Base-by-base conservation (phyloP, 2,888 invertebrate genomes). In the Poecilus cupreus region DNA sequence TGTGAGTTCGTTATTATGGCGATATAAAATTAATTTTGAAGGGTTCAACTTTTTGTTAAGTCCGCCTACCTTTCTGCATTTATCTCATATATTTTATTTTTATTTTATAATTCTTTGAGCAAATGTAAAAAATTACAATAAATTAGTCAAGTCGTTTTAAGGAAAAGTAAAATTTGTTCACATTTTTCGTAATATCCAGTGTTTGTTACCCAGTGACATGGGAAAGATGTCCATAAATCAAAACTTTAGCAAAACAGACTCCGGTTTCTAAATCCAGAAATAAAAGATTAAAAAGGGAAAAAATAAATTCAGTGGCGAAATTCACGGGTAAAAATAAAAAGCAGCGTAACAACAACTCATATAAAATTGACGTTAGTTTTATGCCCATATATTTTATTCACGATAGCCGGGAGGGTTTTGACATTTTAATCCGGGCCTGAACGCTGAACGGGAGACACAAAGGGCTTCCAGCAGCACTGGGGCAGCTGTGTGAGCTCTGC, bases 291-390 rank as follows among this genome's bases (percentile, higher is more conserved):
- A 75, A 77, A 75, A 37, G n/a, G 11, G n/a, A 22, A 26, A 60
- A 79, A 79, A 79, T 79, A 43, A 79, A 79, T 79, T 79, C 79
- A 70, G 79, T 79, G 79, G 70, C 70, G 70, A 70, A 79, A 78
- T 78, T n/a, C 77, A 76, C 18, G 77, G 43, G 64, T 78, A 37
- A 64, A 78, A 78, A 51, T 68, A 79, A 79, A 79, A 79, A 46
- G 46, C 22, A 22, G 22, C 79, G 43, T 20, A 77, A 79, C 79
- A 80, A 80, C 72, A 80, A 72, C 75, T 81, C 81, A 81, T 81
- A 81, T 81, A 81, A 81, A 81, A 81, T 81, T 81, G 81, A 81
- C 81, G 81, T 64, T 75, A 81, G 81, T 81, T 81, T 81, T 81
- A 74, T 74, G 75, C 32, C 20, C 72, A 75, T 81, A 81, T 81